Conservation (phyloP, 2,113 vertebrate species). For the Emydocephalus ijimae region DNA sequence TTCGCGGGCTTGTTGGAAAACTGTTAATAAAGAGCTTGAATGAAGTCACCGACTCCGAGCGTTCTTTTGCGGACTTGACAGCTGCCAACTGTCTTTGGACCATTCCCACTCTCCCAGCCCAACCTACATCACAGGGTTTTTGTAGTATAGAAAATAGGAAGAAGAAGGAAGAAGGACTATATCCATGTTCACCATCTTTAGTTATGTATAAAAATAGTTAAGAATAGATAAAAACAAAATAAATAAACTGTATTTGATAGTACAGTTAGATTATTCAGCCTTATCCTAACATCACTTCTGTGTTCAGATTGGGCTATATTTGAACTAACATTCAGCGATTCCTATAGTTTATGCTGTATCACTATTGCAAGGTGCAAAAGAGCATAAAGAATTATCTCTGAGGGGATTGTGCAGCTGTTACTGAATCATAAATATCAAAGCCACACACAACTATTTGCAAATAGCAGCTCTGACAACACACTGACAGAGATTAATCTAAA, state of each 20-base stretch:
- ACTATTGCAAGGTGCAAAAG: neutral
- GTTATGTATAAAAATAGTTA: neutral
- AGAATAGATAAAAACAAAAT: neutral
- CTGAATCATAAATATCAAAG: neutral
- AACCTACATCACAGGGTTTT: neutral
- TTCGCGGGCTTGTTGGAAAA: too few relatives aligned
- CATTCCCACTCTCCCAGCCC: neutral
- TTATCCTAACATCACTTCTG: neutral
- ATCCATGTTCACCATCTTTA: neutral
- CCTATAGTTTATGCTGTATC: neutral
- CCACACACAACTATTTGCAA: neutral
- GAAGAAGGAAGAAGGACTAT: neutral
- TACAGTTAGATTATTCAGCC: neutral
- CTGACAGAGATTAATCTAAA: neutral
- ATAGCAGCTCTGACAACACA: neutral
- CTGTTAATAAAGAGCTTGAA: too few relatives aligned
- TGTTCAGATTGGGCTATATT: neutral
- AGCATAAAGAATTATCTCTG: neutral
- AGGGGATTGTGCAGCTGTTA: neutral
- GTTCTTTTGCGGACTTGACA: too few relatives aligned
- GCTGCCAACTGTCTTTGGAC: neutral
- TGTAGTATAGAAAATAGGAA: neutral
- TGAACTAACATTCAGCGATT: neutral
- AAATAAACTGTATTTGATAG: neutral
- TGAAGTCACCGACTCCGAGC: too few relatives aligned